Percentiles rank a stretch among this genome's conserved stretches.
Evolutionary conservation across 1,140 invertebrate species (phyloP).

Genomic region (Pogonomyrmex californicus): DNA sequence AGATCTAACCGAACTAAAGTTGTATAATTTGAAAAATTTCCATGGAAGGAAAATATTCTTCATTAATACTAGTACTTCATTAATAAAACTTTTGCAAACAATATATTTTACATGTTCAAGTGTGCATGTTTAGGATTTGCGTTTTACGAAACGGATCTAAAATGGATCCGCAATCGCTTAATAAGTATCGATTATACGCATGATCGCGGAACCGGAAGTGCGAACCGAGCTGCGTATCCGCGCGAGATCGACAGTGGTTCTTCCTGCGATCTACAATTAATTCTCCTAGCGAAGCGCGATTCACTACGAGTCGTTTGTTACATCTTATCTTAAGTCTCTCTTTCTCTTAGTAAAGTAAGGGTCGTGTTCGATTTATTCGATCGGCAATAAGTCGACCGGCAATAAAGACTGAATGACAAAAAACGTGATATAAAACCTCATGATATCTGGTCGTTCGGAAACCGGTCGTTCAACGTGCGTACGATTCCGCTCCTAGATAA

Average conservation of each 20-base stretch:
- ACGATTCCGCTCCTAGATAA: slow-evolving; percentile 44
- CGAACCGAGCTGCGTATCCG: slow-evolving; percentile 37
- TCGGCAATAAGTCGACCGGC: slow-evolving; percentile 22
- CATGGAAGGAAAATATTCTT: neutral
- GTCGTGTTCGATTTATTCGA: slow-evolving; percentile 41
- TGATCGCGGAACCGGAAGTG: slow-evolving; percentile 66
- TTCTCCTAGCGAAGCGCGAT: neutral
- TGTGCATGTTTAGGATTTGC: neutral
- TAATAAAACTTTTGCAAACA: neutral
- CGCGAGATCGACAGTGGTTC: slow-evolving; percentile 54
- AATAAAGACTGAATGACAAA: slow-evolving; percentile 30
- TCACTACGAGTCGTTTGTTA: neutral
- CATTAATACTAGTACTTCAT: neutral
- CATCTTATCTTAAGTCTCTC: neutral
- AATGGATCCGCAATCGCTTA: neutral
- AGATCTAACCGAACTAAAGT: neutral
- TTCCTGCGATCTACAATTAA: slow-evolving; percentile 37
- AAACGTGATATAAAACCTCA: slow-evolving; percentile 14
- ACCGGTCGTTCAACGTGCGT: slow-evolving; percentile 4
- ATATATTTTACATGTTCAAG: neutral
- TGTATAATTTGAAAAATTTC: neutral
- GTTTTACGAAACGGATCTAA: neutral
- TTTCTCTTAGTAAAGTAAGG: neutral
- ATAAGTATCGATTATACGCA: slow-evolving; percentile 58
- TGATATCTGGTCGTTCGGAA: slow-evolving; percentile 33